Evolutionary conservation across 2,113 vertebrate genomes (phyloP), one percentile per base, ranked within the genome.

Genomic region (Elephantulus edwardii): DNA sequence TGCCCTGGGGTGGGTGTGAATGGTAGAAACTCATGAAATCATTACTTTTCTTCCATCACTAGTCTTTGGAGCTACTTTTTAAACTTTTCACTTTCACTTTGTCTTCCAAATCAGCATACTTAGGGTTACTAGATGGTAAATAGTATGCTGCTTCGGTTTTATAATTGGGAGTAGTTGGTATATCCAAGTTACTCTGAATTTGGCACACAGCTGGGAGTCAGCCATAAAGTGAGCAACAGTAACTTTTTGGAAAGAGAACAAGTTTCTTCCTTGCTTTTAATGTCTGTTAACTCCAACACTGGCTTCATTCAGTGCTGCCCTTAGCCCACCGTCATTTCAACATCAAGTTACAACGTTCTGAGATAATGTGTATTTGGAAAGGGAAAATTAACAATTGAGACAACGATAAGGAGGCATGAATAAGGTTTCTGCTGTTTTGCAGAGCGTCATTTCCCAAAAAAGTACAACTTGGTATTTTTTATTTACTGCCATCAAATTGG

Each of bases 81-180:
- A 33, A 77, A 28, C 44, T 46, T 86, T 92, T 54, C 28, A n/a
- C 70, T 87, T 33, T 91, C 40, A 50, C 22, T 66, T 91, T 87
- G 35, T 24, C 20, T 83, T n/a, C 78, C 24, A 70, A 77, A 60
- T 40, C 40, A 33, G 52, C 54, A 13, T 60, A 26, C 3, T 77
- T 50, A 89, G 46, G 33, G 5, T 42, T 81, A 40, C 40, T 46
- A 75, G 13, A 52, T 10, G n/a, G 22, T 58, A 66, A 93, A 56
- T 50, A 58, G 50, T 38, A n/a, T 20, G 19, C 38, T 35, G 46
- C 33, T 72, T 48, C 44, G 19, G 4, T 44, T 90, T 86, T 66
- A 50, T 38, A 77, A 48, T 35, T 79, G 42, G 71, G 71, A 17
- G 38, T 46, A 56, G 24, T 38, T 81, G 40, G n/a, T 87, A 6